These are phyloP conservation scores for Otocyon megalotis DNA, from an alignment of 2,113 vertebrate genomes.

Conservation along the genomic window DNA sequence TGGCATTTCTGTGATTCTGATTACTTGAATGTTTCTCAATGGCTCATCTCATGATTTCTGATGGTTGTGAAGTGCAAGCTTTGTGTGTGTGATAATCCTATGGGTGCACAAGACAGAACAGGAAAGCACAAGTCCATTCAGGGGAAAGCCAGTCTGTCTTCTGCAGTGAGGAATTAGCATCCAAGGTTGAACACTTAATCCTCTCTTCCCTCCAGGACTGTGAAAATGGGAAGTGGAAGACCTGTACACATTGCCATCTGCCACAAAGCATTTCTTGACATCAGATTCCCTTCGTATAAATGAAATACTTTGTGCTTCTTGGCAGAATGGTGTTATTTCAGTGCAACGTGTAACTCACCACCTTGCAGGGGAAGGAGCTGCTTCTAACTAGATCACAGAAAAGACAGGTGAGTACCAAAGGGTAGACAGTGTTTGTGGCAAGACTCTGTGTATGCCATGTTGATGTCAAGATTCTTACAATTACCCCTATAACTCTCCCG, in stretches of 20 bases:
- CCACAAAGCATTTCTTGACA: slow-evolving; percentile 50
- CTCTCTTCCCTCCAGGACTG: background rate
- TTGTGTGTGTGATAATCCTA: background rate
- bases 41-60: background rate
- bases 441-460: background rate
- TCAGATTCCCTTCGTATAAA: background rate
- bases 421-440: background rate
- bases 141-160: background rate
- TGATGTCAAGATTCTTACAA: background rate
- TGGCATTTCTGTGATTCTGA: background rate
- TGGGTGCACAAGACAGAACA: background rate
- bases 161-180: background rate
- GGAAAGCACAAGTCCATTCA: background rate
- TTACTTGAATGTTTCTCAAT: background rate
- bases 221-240: background rate
- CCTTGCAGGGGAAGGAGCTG: background rate
- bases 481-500: background rate
- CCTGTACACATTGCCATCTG: background rate
- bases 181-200: background rate
- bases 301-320: slow-evolving; percentile 48
- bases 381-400: slow-evolving; percentile 13
- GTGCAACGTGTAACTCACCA: background rate
- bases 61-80: background rate
- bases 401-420: background rate
- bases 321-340: background rate